phyloP scores from a whole-genome alignment of 64 coral and sea anemone species.

The Hydrozoanthus tunicans region DNA sequence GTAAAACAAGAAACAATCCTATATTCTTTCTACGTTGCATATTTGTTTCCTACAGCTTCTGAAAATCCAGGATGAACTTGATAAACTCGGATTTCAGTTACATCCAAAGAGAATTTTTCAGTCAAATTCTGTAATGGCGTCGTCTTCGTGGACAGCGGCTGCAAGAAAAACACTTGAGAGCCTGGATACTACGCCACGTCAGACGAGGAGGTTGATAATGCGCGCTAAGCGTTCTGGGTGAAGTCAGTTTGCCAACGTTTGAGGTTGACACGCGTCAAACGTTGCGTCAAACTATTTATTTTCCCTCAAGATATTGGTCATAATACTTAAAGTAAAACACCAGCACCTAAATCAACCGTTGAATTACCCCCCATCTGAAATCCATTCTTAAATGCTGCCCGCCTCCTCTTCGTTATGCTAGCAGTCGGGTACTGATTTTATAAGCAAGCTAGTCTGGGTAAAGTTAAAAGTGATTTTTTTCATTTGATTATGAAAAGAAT shows the following conservation, averaged over 20 bases:
- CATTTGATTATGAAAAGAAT: no score
- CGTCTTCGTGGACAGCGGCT: constrained; percentile 75
- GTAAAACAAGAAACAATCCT: constrained; percentile 69
- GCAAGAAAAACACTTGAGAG: constrained; percentile 52
- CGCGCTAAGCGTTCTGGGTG: constrained; percentile 59
- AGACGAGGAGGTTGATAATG: constrained; percentile 14
- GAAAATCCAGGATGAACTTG: constrained; percentile 59
- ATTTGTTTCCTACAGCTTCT: constrained; percentile 30
- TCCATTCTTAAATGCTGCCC: no score
- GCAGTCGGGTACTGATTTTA: no score
- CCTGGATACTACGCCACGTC: constrained; percentile 85
- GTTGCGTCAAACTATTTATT: neutral
- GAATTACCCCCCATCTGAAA: no score
- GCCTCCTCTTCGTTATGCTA: no score
- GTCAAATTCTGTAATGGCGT: constrained; percentile 77
- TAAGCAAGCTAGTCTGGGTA: no score
- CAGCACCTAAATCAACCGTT: no score
- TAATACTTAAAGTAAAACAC: no score
- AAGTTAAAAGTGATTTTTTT: no score
- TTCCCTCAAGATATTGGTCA: no score
- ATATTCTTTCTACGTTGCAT: constrained; percentile 61
- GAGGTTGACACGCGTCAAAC: neutral
- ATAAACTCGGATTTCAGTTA: constrained; percentile 47
- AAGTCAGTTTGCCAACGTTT: neutral
- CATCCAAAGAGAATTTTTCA: neutral